These are phyloP conservation scores for Agelaius phoeniceus DNA, from an alignment of 2,113 vertebrate genomes.

Conservation along the genomic window DNA sequence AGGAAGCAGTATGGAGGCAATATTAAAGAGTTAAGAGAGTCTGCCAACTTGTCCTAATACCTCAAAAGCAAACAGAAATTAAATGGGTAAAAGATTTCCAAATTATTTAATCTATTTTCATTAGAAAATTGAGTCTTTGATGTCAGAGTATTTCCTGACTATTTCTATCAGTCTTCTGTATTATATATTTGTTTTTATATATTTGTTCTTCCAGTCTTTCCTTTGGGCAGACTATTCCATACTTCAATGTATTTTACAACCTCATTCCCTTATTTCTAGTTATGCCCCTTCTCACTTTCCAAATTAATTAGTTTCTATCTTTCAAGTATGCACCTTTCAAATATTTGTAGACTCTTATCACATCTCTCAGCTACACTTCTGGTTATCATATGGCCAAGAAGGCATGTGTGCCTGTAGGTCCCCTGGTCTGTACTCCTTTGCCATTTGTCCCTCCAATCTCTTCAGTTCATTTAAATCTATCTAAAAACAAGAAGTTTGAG, in stretches of 20 bases:
- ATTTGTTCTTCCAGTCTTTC: conserved; percentile 11
- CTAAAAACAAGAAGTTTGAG: not conserved
- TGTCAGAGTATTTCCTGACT: conserved; percentile 12
- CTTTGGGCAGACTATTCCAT: not conserved
- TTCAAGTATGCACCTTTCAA: not conserved
- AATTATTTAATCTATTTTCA: conserved; percentile 22
- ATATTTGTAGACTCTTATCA: conserved; percentile 4
- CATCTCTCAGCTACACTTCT: not conserved
- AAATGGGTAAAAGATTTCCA: not conserved
- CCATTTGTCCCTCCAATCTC: not conserved
- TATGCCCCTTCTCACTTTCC: not conserved
- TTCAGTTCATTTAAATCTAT: not conserved
- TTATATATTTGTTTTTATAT: not conserved
- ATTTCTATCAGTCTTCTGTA: not conserved
- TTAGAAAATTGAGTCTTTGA: conserved; percentile 18
- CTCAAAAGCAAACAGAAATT: conserved; percentile 45
- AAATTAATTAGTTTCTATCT: not conserved
- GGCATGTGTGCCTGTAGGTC: not conserved
- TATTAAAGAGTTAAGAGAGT: conserved; percentile 3
- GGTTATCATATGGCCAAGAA: not conserved
- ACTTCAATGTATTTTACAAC: not conserved
- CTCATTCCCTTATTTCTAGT: conserved; percentile 14
- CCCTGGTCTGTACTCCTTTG: not conserved
- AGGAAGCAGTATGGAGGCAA: conserved; percentile 3
- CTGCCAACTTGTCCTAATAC: not conserved